phyloP scores from a whole-genome alignment of 2,113 vertebrate species.

The Nestor notabilis region DNA sequence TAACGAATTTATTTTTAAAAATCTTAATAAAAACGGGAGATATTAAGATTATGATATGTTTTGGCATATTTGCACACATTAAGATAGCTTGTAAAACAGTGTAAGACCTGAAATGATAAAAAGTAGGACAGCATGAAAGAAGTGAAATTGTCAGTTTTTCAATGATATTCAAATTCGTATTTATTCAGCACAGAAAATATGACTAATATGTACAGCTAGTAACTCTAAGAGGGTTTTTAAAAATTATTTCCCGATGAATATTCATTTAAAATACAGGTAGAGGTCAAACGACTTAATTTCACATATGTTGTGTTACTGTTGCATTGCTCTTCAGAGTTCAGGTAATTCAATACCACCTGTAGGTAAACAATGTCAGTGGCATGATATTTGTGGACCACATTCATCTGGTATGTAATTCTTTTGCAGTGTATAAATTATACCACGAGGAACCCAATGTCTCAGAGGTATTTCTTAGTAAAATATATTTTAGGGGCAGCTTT shows the following conservation, averaged over 20 bases:
- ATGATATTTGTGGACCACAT: background rate
- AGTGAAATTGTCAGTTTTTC: background rate
- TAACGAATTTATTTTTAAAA: background rate
- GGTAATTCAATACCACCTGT: slow-evolving; percentile 44
- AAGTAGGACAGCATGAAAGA: background rate
- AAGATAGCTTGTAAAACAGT: background rate
- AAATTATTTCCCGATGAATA: background rate
- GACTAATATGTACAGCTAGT: background rate
- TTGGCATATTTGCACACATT: background rate
- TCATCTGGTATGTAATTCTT: background rate
- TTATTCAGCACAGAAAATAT: background rate
- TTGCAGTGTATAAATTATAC: slow-evolving; percentile 30
- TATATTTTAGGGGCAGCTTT: slow-evolving; percentile 27
- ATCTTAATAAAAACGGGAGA: background rate
- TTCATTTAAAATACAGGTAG: background rate
- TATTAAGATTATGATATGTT: background rate
- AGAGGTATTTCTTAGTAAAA: slow-evolving; percentile 34
- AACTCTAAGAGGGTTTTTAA: background rate
- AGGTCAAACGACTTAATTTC: slow-evolving; percentile 5
- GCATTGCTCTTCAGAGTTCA: background rate
- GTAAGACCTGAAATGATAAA: background rate
- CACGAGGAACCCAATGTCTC: slow-evolving; percentile 1
- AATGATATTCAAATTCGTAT: background rate
- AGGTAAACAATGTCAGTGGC: slow-evolving; percentile 36
- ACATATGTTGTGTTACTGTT: background rate